These are phyloP conservation scores for Erythrocebus patas DNA, from an alignment of 2,113 vertebrate genomes.

Conservation along the genomic window DNA sequence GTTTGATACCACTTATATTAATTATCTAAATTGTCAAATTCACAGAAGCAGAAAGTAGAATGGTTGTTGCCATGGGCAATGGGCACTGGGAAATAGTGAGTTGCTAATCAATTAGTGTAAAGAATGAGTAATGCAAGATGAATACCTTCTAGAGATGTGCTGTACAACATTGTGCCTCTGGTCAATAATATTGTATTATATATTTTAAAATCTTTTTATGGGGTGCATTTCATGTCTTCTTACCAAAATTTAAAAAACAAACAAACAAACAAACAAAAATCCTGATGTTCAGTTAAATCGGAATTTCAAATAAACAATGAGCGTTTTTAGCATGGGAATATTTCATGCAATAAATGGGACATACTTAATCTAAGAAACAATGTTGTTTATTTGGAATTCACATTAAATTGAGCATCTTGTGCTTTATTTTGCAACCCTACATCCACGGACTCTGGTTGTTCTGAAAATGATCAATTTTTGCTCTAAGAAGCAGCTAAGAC, in stretches of 20 bases:
- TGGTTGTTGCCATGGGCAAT: too few species aligned
- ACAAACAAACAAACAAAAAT: neutral
- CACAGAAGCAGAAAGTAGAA: neutral
- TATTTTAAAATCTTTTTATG: neutral
- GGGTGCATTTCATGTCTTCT: neutral
- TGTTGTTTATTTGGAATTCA: neutral
- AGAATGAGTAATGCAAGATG: neutral
- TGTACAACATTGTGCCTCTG: neutral
- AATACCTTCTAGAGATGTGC: neutral
- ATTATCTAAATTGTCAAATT: neutral
- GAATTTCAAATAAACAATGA: neutral
- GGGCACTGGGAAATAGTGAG: neutral
- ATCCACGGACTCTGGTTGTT: neutral
- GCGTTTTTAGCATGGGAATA: neutral
- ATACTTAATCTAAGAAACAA: neutral
- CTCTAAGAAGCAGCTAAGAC: neutral
- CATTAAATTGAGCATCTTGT: neutral
- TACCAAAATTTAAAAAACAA: neutral
- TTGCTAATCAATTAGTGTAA: neutral
- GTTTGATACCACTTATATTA: neutral
- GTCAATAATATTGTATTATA: neutral
- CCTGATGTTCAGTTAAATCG: neutral
- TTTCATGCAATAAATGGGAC: neutral
- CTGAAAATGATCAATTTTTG: neutral
- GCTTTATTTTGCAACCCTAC: neutral